Evolutionary conservation across 2,888 invertebrate genomes (phyloP).

Genomic region (Lumbricus terrestris): DNA sequence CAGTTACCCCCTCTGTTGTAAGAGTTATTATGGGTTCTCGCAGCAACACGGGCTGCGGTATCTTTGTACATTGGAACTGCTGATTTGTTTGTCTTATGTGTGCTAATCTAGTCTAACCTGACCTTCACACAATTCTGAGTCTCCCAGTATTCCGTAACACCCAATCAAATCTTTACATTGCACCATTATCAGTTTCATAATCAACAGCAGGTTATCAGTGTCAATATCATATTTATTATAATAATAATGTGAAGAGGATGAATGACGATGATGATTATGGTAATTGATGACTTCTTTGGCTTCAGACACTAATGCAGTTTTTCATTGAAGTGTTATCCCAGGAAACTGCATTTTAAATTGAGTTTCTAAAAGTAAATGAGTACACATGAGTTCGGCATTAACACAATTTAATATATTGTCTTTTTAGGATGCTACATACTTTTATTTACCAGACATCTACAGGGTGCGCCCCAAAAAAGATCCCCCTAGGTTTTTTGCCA

Average conservation of each 20-base stretch:
- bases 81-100: not conserved
- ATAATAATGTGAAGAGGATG: no score
- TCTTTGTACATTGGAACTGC: not conserved
- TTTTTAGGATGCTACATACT: no score
- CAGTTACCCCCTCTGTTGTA: not conserved
- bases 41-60: not conserved
- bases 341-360: not conserved
- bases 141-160: no score
- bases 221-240: not conserved
- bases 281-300: not conserved
- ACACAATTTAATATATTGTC: not conserved
- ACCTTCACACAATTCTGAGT: not conserved
- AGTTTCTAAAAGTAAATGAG: not conserved
- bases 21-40: not conserved
- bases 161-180: not conserved
- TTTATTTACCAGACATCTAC: no score
- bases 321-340: not conserved
- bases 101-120: not conserved
- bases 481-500: no score
- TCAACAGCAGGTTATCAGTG: not conserved
- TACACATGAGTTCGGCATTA: not conserved
- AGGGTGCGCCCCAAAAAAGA: no score
- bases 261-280: not conserved
- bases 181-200: not conserved
- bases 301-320: not conserved